A percentile compares a stretch with the other conserved stretches of the same genome.
Evolutionary conservation across 2,113 vertebrate genomes (phyloP).

Genomic region (Bufo bufo): DNA sequence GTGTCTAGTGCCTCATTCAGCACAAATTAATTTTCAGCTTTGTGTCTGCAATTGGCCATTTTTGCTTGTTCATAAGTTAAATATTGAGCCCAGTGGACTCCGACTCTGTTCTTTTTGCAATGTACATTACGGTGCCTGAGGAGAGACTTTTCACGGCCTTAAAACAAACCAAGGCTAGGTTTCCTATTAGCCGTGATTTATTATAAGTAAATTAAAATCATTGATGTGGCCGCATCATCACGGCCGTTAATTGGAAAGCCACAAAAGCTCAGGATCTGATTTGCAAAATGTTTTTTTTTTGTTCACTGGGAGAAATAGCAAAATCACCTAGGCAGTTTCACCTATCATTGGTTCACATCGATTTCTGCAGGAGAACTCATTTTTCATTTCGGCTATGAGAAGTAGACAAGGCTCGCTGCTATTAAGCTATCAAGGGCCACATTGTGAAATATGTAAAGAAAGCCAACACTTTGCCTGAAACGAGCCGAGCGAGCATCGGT

Average conservation of each 20-base stretch:
- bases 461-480: background rate
- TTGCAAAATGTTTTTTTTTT: background rate
- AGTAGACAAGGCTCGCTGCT: background rate
- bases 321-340: constrained; percentile 7
- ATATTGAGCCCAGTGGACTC: constrained; percentile 30
- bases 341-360: constrained; percentile 42
- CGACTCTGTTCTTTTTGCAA: background rate
- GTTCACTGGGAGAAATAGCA: background rate
- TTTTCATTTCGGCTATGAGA: constrained; percentile 11
- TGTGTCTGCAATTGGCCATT: constrained; percentile 28
- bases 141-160: background rate
- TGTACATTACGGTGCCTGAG: background rate
- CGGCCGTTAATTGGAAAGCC: constrained; percentile 9
- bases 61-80: background rate
- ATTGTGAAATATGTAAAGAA: background rate
- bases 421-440: constrained; percentile 26
- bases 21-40: constrained; percentile 9
- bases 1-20: background rate
- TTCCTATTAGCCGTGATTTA: constrained; percentile 44
- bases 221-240: background rate
- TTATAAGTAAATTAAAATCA: constrained; percentile 28
- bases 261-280: background rate
- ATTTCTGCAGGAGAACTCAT: constrained; percentile 20
- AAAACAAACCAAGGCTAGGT: background rate
- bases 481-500: background rate